These are phyloP conservation scores for Littorina saxatilis DNA, from an alignment of 1,140 invertebrate species.

Conservation along the genomic window DNA sequence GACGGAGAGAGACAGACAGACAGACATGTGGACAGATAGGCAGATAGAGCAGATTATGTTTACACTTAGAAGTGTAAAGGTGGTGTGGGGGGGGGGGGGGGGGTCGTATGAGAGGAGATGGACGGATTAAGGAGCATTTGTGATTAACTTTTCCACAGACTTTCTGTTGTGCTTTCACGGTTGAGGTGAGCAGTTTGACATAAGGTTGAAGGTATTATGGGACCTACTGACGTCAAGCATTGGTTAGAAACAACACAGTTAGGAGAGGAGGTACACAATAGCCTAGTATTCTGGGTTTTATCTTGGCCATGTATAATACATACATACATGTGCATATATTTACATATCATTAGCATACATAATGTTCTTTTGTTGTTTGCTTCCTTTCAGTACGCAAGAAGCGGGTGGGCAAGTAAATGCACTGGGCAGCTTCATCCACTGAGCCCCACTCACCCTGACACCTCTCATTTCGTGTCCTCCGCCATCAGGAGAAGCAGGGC, in stretches of 20 bases:
- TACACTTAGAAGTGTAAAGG: too few species aligned
- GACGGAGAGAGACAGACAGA: neutral
- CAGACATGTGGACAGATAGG: neutral
- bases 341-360: neutral
- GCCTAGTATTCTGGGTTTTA: neutral
- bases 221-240: neutral
- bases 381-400: neutral
- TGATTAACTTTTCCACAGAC: too few species aligned
- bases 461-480: too few species aligned
- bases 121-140: too few species aligned
- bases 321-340: neutral
- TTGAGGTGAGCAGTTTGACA: too few species aligned
- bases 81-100: neutral
- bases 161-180: too few species aligned
- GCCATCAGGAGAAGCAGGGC: too few species aligned
- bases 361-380: neutral
- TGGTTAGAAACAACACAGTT: neutral
- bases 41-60: too few species aligned
- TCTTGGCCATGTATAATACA: neutral
- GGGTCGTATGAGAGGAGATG: neutral
- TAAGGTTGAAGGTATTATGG: too few species aligned
- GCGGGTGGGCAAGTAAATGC: neutral
- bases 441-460: too few species aligned
- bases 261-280: neutral
- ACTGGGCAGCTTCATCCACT: neutral